Base-by-base conservation (phyloP, 2,113 vertebrate species). In the Tetraodon nigroviridis region DNA sequence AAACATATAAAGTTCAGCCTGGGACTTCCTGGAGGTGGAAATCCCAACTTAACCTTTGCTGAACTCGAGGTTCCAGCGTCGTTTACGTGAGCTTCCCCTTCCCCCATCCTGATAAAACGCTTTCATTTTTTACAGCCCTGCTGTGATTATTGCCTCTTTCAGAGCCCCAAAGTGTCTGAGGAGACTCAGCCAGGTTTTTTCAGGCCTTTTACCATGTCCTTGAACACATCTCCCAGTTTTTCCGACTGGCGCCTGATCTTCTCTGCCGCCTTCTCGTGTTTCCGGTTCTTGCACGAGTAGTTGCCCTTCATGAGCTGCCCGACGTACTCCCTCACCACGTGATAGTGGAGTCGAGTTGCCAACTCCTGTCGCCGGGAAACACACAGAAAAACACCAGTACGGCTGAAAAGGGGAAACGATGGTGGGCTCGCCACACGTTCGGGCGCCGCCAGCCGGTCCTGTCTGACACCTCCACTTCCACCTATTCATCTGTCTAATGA, bases 271-370 rank as follows among this genome's bases (percentile, higher is more conserved):
- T n/a, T 79, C 73, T 88, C 78, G 44, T 89, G 86, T 62, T 87
- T 88, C 7, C 58, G 68, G 76, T 86, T 90, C 75, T 85, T 87
- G 69, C 90, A 91, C 0, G 83, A 83, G 58, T 86, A 90, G 54
- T 80, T 86, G 7, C 59, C 84, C 52, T 79, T 90, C 90, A 92
- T 90, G 51, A 92, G 71, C 72, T 89, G 90, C 16, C 85, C 71
- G 7, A 91, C 3, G 64, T 90, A 91, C 20, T 89, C 85, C n/a
- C 11, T 87, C 49, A 67, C 72, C 54, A 90, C 67, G 17, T 83
- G 76, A 56, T 64, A 67, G 56, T 92, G 88, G 71, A 85, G 19
- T 0, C 42, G 58, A 48, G 69, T 77, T 6, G 76, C 87, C 7
- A 90, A 75, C 0, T 41, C 69, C 91, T 92, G 81, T 56, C 20